Conservation (phyloP, 2,888 invertebrate genomes). For the Lottia gigantea region DNA sequence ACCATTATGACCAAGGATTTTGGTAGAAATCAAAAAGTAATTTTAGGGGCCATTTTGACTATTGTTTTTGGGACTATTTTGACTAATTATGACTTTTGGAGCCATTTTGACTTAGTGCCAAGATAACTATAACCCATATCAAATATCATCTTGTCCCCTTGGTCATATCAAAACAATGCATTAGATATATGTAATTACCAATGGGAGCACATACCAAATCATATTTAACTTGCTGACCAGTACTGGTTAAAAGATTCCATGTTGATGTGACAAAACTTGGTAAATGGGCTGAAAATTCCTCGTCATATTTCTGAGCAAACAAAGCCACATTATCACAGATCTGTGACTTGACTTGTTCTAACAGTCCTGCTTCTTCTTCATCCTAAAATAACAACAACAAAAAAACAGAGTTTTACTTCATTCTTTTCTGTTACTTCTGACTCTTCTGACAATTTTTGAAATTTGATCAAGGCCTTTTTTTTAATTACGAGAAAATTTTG, state of each 20-base stretch:
- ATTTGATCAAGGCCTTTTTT: too few relatives aligned
- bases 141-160: background rate
- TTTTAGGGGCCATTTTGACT: too few relatives aligned
- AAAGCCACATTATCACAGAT: conserved; percentile 93
- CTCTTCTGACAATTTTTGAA: too few relatives aligned
- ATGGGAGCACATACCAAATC: conserved; percentile 78
- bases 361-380: conserved; percentile 86
- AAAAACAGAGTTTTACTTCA: background rate
- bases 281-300: conserved; percentile 92
- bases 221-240: conserved; percentile 87
- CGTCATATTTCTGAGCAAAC: conserved; percentile 97
- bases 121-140: too few relatives aligned
- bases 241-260: conserved; percentile 89
- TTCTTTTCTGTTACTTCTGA: too few relatives aligned
- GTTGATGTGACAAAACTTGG: conserved; percentile 93
- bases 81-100: too few relatives aligned
- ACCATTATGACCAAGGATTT: too few relatives aligned
- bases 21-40: too few relatives aligned
- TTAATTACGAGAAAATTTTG: too few relatives aligned
- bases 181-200: too few relatives aligned
- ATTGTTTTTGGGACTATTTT: too few relatives aligned
- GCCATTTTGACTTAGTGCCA: too few relatives aligned
- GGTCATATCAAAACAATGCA: conserved; percentile 21
- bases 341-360: conserved; percentile 93
- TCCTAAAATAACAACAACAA: conserved; percentile 71